Percentiles rank a stretch among this genome's conserved stretches.
Evolutionary conservation across 1,140 invertebrate genomes (phyloP).

Genomic region (Dendroctonus valens): DNA sequence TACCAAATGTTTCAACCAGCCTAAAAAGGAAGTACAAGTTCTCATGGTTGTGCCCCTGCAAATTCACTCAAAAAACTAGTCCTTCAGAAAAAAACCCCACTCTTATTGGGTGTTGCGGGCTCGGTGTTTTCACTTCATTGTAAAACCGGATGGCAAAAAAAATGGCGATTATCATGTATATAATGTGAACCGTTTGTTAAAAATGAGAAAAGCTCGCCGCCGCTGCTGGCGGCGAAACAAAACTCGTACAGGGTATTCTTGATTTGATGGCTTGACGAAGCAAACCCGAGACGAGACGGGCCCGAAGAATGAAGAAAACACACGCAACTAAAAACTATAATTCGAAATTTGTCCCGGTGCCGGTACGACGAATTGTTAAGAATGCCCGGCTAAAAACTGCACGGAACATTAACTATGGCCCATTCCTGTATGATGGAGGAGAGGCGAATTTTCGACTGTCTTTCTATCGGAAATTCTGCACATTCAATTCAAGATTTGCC

Average conservation of each 20-base stretch:
- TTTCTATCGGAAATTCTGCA: too few relatives aligned
- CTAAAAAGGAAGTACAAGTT: too few relatives aligned
- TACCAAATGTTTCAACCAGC: too few relatives aligned
- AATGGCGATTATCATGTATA: too few relatives aligned
- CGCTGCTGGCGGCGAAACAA: constrained; percentile 9
- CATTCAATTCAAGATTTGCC: too few relatives aligned
- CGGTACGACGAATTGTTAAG: constrained; percentile 31
- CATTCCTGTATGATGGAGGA: constrained; percentile 22
- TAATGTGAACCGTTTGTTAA: too few relatives aligned
- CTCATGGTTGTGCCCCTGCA: too few relatives aligned
- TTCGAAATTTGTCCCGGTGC: constrained; percentile 34
- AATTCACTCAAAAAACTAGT: too few relatives aligned
- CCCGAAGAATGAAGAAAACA: constrained; percentile 19
- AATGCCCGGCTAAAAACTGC: constrained; percentile 27
- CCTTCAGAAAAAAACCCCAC: too few relatives aligned
- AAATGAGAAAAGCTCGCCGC: constrained; percentile 4
- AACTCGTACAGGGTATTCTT: constrained; percentile 26
- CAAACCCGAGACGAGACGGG: constrained; percentile 29
- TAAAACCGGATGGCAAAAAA: too few relatives aligned
- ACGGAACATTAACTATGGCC: constrained; percentile 27
- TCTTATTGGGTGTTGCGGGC: too few relatives aligned
- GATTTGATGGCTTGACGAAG: constrained; percentile 30
- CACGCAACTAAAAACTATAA: constrained; percentile 31
- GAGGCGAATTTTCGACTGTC: constrained; percentile 16
- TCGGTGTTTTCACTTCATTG: too few relatives aligned